Base-by-base conservation (phyloP, 2,113 vertebrate genomes). In the Tinamus guttatus region DNA sequence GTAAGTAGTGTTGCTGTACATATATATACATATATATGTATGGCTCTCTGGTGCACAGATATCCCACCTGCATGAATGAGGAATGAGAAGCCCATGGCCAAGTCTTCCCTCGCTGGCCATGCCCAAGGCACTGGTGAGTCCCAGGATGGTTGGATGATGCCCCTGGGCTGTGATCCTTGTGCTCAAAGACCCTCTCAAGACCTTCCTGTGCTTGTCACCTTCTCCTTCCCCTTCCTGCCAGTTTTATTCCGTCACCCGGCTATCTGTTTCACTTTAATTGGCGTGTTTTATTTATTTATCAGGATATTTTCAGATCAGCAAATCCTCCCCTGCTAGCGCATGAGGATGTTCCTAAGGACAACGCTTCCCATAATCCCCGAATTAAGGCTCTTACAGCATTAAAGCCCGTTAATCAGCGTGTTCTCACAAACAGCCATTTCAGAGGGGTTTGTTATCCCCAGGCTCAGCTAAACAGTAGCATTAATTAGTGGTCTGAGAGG, bases 1-100 rank as follows among this genome's bases (percentile, higher is more conserved):
- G 86, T 88, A 89, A 87, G 95, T 93, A 81, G 79, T 81, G 52
- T 82, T 96, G 89, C 21, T 21, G 13, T 43, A 70, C 87, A 71
- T n/a, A n/a, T n/a, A n/a, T n/a, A n/a, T n/a, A n/a, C n/a, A n/a
- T n/a, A n/a, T n/a, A n/a, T 69, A 80, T 88, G 59, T 71, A 69
- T 13, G 49, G 13, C 73, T 90, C 49, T 83, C 68, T 78, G 87
- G 47, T 64, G 56, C 43, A 90, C 76, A 45, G 76, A 94, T 51
- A 54, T 64, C 28, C 15, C 4, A 38, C 49, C 77, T 88, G 62
- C 81, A 27, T 64, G 73, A 90, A 58, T 11, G 32, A 89, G 91
- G 76, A 93, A n/a, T 60, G 56, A 71, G 70, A 81, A 77, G 41
- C 59, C 28, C 43, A 60, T 74, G 81, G 79, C 62, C 2, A 8